These are phyloP conservation scores for Teleogryllus oceanicus DNA, from an alignment of 2,888 invertebrate species.

Conservation along the genomic window DNA sequence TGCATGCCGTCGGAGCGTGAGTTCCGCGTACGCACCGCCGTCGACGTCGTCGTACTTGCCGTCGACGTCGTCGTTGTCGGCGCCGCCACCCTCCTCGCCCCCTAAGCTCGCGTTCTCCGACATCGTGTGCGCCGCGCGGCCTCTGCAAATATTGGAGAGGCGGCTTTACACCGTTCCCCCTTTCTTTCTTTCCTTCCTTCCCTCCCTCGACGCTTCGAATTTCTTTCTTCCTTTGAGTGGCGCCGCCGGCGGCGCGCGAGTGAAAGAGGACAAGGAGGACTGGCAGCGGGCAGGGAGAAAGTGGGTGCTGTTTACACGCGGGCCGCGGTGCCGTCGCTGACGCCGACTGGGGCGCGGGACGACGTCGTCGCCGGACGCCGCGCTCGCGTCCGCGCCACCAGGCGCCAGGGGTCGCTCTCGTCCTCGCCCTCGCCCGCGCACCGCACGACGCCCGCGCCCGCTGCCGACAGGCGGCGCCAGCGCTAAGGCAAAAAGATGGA, in stretches of 20 bases:
- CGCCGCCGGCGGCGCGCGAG: neutral
- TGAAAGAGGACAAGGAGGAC: neutral
- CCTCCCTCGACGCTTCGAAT: neutral
- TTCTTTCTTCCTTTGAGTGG: neutral
- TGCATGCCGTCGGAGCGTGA: neutral
- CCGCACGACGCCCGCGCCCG: neutral
- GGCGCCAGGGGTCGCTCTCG: too few species aligned
- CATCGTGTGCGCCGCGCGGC: neutral
- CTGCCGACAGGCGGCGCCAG: neutral
- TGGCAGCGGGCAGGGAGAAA: neutral
- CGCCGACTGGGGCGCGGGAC: too few species aligned
- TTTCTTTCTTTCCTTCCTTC: neutral
- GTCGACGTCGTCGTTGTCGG: too few species aligned
- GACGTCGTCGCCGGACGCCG: too few species aligned
- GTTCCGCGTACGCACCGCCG: too few species aligned
- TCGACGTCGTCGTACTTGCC: too few species aligned
- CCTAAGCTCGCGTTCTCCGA: neutral
- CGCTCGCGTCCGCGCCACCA: too few species aligned
- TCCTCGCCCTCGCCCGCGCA: neutral
- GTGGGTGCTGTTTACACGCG: neutral
- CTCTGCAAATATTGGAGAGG: slow-evolving; percentile 7
- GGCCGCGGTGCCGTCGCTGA: neutral
- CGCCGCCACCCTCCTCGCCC: neutral
- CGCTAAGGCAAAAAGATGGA: neutral
- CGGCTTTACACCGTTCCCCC: neutral